Conservation (phyloP, 2,797 vertebrate species). For the Brachyrhaphis roseni region DNA sequence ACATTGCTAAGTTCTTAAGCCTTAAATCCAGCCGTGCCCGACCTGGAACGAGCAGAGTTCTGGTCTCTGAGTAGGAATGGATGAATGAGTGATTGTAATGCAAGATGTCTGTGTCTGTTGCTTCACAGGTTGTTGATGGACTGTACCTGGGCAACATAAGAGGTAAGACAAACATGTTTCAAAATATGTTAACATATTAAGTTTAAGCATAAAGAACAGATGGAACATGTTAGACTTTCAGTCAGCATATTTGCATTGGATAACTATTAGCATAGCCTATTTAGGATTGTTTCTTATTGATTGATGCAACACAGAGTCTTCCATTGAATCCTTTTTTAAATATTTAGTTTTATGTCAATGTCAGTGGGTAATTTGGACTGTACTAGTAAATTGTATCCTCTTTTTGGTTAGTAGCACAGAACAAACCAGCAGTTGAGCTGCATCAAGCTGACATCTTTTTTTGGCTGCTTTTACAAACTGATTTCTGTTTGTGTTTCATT, state of each 20-base stretch:
- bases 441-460: neutral
- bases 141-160: slow-evolving; percentile 91
- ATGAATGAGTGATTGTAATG: slow-evolving; percentile 19
- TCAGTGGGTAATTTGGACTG: neutral
- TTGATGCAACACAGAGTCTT: neutral
- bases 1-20: slow-evolving; percentile 52
- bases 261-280: too few relatives aligned
- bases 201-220: neutral
- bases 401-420: neutral
- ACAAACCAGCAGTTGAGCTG: neutral
- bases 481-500: neutral
- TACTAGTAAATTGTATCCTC: neutral
- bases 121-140: slow-evolving; percentile 86
- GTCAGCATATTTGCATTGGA: neutral
- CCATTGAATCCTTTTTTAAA: neutral
- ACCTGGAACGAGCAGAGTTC: slow-evolving; percentile 30
- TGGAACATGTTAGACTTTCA: neutral
- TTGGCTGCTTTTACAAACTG: neutral
- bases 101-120: slow-evolving; percentile 63
- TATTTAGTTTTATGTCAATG: neutral
- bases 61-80: slow-evolving; percentile 32
- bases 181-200: slow-evolving; percentile 15
- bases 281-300: neutral
- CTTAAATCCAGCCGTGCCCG: slow-evolving; percentile 67
- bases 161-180: slow-evolving; percentile 76